Base-by-base conservation (phyloP, 1,140 invertebrate species). In the Zaprionus camerounensis region DNA sequence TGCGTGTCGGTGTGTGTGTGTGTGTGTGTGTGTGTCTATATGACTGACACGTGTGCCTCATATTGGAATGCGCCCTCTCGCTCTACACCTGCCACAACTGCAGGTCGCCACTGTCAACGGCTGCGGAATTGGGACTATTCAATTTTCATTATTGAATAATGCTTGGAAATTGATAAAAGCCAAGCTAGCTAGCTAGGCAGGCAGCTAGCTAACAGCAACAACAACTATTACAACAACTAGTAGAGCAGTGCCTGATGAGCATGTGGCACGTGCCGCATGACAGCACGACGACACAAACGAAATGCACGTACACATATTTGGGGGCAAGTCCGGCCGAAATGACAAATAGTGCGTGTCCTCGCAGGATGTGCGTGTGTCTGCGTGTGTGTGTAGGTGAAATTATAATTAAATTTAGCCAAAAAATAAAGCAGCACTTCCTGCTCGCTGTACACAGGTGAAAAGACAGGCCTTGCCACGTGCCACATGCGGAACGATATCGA, bases 81-180 rank as follows among this genome's bases (percentile, higher is more conserved):
- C 46, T 57, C 51, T 13, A 51, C 57, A 71, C 64, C 76, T 75
- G 66, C 44, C 17, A 62, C 24, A 26, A 26, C 68, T 6, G 38
- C 24, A 49, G 26, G 53, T 15, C 26, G 26, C n/a, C 36, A 11
- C 20, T 67, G 55, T 66, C 64, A 66, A 66, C 65, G 65, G 65
- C 55, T 34, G 26, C 38, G 53, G 81, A 81, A 90, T 88, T 90
- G 84, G 82, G 75, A 85, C 81, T 91, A 90, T 90, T 90, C 85
- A 91, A 90, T 90, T 90, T 90, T 90, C 79, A 90, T 90, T 90
- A 90, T 90, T 90, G 74, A 90, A 90, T 90, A 90, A 90, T 90
- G 86, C 61, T 68, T 4, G 26, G 44, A 51, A 57, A 78, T 78
- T 78, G 76, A 75, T 78, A 78, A 65, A 75, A 78, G 71, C 41